These are phyloP conservation scores for Ichneumoninae sp. DNA, from an alignment of 2,888 invertebrate genomes.

Conservation along the genomic window DNA sequence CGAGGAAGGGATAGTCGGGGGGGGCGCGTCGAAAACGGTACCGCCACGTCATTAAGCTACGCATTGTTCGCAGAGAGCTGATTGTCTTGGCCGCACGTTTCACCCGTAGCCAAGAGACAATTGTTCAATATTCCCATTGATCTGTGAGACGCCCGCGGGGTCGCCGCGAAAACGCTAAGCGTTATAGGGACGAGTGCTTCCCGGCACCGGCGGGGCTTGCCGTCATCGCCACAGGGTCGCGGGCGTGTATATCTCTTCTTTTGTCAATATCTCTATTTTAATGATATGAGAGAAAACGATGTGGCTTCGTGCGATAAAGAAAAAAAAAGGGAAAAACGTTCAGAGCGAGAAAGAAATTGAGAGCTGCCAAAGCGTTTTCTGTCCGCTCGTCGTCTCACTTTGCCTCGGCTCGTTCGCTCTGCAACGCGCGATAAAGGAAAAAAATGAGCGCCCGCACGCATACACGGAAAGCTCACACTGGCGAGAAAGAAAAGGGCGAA, in stretches of 20 bases:
- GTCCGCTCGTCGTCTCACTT: constrained; percentile 40
- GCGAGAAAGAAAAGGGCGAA: constrained; percentile 61
- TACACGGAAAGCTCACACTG: constrained; percentile 47
- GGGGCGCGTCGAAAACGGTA: constrained; percentile 77
- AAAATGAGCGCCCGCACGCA: constrained; percentile 22
- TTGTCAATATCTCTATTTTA: constrained; percentile 84
- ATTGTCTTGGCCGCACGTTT: constrained; percentile 84
- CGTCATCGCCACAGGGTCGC: constrained; percentile 65
- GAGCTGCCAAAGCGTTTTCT: constrained; percentile 55
- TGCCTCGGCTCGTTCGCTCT: constrained; percentile 47
- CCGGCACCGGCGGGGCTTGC: constrained; percentile 12
- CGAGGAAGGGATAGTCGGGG: constrained; percentile 43
- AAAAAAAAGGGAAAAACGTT: constrained; percentile 41
- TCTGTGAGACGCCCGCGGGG: constrained; percentile 80
- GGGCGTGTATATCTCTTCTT: constrained; percentile 73
- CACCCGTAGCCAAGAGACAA: constrained; percentile 83
- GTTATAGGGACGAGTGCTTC: constrained; percentile 45
- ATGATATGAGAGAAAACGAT: constrained; percentile 79
- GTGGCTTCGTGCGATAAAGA: constrained; percentile 22
- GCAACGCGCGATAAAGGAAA: constrained; percentile 56
- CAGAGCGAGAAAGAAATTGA: constrained; percentile 59
- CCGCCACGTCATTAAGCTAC: constrained; percentile 84
- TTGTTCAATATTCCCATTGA: constrained; percentile 85
- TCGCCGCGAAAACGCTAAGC: constrained; percentile 67
- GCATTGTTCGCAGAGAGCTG: constrained; percentile 83